phyloP scores from a whole-genome alignment of 2,797 vertebrate species.

The Tragelaphus oryx region DNA sequence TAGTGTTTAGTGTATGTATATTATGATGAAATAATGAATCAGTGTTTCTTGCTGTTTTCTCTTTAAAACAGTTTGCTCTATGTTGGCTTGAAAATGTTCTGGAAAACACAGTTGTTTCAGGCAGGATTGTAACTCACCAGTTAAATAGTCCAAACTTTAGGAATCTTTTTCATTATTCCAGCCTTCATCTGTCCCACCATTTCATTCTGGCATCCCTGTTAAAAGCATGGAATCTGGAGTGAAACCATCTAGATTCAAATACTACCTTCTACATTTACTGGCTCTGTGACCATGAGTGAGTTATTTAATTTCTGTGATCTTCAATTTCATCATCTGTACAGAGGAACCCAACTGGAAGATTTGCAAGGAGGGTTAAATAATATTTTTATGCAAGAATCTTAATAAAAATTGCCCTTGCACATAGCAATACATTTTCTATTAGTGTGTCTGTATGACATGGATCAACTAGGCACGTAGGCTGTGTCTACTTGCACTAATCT shows the following conservation, averaged over 20 bases:
- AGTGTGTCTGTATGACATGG: neutral
- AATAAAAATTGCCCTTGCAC: neutral
- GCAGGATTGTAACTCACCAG: neutral
- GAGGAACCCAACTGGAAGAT: neutral
- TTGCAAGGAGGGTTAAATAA: neutral
- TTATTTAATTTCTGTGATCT: slow-evolving; percentile 16
- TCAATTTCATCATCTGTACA: neutral
- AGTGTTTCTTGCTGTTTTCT: neutral
- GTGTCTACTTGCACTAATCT: neutral
- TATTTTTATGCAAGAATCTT: neutral
- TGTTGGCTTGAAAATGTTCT: slow-evolving; percentile 12
- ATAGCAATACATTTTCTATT: neutral
- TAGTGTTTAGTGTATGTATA: neutral
- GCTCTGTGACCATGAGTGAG: neutral
- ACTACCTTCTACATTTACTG: neutral
- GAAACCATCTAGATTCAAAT: neutral
- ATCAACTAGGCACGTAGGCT: neutral
- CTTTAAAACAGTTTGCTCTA: neutral
- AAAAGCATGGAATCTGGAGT: neutral
- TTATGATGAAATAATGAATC: neutral
- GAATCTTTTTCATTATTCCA: neutral
- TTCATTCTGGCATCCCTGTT: neutral
- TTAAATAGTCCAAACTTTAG: neutral
- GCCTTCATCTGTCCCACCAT: neutral
- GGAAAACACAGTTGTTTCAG: neutral